A percentile compares a stretch with the other conserved stretches of the same genome.
These are phyloP conservation scores for Fragum whitleyi DNA, from an alignment of 2,888 invertebrate species.

Conservation along the genomic window DNA sequence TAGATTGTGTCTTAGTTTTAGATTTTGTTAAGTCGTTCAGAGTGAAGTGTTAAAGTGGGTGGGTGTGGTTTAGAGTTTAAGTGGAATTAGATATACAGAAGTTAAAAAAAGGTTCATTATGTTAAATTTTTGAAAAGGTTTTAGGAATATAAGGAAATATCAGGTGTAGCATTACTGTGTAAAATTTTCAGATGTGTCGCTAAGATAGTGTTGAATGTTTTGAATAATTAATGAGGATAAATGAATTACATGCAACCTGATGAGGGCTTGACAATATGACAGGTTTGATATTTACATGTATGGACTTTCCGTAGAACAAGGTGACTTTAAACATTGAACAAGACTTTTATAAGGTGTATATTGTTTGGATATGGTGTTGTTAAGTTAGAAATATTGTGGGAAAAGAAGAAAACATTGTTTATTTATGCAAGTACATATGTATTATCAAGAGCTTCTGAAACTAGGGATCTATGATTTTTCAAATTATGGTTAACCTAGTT, in stretches of 20 bases:
- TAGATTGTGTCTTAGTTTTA: not conserved
- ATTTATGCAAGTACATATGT: too few relatives aligned
- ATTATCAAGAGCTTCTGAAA: too few relatives aligned
- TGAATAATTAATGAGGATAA: slow-evolving; percentile 30
- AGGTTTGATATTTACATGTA: not conserved
- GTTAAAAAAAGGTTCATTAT: not conserved
- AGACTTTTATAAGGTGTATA: not conserved
- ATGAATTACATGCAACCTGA: slow-evolving; percentile 14
- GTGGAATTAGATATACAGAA: slow-evolving; percentile 1
- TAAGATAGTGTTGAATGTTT: slow-evolving; percentile 5
- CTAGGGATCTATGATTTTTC: too few relatives aligned
- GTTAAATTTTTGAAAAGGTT: not conserved
- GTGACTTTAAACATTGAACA: too few relatives aligned
- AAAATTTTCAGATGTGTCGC: not conserved
- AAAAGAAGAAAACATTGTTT: not conserved
- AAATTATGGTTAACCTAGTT: too few relatives aligned
- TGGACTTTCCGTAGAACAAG: not conserved
- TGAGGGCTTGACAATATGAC: slow-evolving; percentile 3
- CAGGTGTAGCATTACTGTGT: not conserved
- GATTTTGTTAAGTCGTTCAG: not conserved
- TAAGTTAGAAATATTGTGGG: not conserved
- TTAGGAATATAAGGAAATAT: not conserved
- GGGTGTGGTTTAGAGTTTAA: slow-evolving; percentile 17
- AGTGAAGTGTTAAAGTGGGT: not conserved
- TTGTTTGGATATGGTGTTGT: not conserved